These are phyloP conservation scores for Hemibagrus wyckioides DNA, from an alignment of 2,113 vertebrate genomes.

Conservation along the genomic window DNA sequence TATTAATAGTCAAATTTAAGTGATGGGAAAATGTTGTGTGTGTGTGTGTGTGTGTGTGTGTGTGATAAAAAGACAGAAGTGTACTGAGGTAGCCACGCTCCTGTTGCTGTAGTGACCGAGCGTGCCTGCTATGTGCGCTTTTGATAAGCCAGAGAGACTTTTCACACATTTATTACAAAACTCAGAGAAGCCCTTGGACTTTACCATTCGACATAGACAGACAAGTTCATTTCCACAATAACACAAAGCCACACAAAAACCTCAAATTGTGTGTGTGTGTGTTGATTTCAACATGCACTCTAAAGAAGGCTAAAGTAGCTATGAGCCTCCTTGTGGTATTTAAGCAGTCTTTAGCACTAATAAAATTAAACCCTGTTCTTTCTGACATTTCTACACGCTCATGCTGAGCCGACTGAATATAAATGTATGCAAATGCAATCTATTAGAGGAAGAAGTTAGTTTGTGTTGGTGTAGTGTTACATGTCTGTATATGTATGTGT, in stretches of 20 bases:
- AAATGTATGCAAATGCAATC: background rate
- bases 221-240: background rate
- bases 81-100: conserved; percentile 39
- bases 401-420: background rate
- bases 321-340: background rate
- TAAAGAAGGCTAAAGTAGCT: background rate
- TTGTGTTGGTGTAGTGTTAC: background rate
- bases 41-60: background rate
- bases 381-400: background rate
- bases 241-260: background rate
- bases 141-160: conserved; percentile 49
- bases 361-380: too few relatives aligned
- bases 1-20: background rate
- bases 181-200: background rate
- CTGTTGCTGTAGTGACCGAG: conserved; percentile 34
- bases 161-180: conserved; percentile 46
- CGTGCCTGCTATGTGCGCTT: conserved; percentile 47
- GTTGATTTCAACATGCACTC: background rate
- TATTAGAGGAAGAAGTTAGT: background rate
- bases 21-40: background rate
- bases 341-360: too few relatives aligned
- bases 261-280: background rate
- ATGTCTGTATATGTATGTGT: conserved; percentile 43
- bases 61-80: conserved; percentile 17
- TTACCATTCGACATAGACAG: background rate